phyloP scores from a whole-genome alignment of 1,140 invertebrate genomes.

The Atta texana region DNA sequence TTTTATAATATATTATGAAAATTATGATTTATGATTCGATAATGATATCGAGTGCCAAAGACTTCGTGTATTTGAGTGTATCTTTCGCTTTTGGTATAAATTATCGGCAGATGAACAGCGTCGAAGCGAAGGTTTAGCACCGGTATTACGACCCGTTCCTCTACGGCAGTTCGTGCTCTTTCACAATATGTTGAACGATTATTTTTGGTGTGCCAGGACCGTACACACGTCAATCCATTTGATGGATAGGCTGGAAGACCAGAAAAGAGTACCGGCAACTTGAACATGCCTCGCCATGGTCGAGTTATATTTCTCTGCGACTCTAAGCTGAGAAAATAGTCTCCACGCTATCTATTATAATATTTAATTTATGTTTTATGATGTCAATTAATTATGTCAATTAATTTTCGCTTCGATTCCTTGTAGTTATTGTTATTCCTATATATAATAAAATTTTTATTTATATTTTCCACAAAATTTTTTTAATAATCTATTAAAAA shows the following conservation, averaged over 20 bases:
- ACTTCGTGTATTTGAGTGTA: conserved; percentile 4
- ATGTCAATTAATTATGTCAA: not conserved
- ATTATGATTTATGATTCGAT: not conserved
- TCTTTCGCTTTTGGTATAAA: conserved; percentile 28
- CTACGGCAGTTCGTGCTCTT: conserved; percentile 45
- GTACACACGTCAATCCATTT: conserved; percentile 64
- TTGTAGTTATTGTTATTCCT: not conserved
- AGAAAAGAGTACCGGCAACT: conserved; percentile 41
- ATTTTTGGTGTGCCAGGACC: conserved; percentile 58
- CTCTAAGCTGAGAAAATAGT: conserved; percentile 29
- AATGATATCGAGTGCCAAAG: not conserved
- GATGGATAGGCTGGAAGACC: conserved; percentile 67
- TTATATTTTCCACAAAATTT: not conserved
- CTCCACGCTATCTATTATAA: conserved; percentile 2
- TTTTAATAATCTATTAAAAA: not conserved
- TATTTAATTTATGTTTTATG: not conserved
- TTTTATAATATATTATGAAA: not conserved
- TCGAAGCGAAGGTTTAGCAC: conserved; percentile 28
- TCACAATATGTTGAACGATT: conserved; percentile 62
- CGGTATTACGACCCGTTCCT: conserved; percentile 20
- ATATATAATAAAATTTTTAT: not conserved
- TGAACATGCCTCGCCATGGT: not conserved
- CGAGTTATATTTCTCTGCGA: conserved; percentile 5
- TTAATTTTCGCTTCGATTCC: not conserved
- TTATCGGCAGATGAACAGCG: conserved; percentile 47